Conservation (phyloP, 1,140 invertebrate genomes). For the Leguminivora glycinivorella region DNA sequence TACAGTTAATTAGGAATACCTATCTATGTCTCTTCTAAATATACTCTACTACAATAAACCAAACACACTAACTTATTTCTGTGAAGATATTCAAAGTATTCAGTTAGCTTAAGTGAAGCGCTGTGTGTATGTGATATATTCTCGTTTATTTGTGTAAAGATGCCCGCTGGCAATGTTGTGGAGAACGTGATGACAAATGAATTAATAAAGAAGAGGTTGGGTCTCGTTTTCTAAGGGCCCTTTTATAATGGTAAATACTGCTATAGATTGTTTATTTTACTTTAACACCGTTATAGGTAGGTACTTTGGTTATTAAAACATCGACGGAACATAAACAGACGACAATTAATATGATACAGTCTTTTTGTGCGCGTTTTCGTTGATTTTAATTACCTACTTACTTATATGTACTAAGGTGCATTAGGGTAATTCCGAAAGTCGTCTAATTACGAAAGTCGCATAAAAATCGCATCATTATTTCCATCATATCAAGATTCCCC, state of each 20-base stretch:
- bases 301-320: no score
- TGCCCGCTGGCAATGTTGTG: constrained; percentile 30
- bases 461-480: no score
- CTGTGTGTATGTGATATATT: not conserved
- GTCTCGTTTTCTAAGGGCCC: not conserved
- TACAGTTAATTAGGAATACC: not conserved
- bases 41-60: constrained; percentile 6
- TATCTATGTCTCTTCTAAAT: not conserved
- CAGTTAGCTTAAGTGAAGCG: constrained; percentile 9
- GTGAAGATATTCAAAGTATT: constrained; percentile 5
- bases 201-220: constrained; percentile 33
- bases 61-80: not conserved
- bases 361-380: no score
- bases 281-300: no score
- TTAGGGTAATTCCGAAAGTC: no score
- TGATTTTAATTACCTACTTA: no score
- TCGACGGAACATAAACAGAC: no score
- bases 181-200: constrained; percentile 42
- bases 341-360: no score
- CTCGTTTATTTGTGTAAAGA: constrained; percentile 29
- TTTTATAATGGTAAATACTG: not conserved
- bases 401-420: no score
- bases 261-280: not conserved
- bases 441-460: no score
- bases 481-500: no score